These are phyloP conservation scores for Pantala flavescens DNA, from an alignment of 1,140 invertebrate genomes.

Conservation along the genomic window DNA sequence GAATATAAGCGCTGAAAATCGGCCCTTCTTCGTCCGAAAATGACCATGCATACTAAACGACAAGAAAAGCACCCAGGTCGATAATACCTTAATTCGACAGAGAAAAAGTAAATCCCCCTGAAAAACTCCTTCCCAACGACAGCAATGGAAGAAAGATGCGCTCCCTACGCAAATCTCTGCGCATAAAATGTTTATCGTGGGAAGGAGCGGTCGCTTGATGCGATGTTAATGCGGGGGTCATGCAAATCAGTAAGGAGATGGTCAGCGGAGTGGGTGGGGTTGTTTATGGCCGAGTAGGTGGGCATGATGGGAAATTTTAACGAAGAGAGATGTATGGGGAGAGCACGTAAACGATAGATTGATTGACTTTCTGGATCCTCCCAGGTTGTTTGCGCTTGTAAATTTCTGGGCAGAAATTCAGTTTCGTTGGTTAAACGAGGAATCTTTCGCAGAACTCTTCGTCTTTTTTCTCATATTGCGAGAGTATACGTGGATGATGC, in stretches of 20 bases:
- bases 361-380: not conserved
- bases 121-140: not conserved
- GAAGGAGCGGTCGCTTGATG: not conserved
- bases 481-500: too few species aligned
- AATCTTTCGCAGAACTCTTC: too few species aligned
- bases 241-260: not conserved
- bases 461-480: too few species aligned
- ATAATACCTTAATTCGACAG: too few species aligned
- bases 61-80: too few species aligned
- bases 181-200: not conserved
- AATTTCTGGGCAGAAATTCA: not conserved
- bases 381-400: not conserved
- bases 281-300: not conserved
- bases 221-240: constrained; percentile 8
- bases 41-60: too few species aligned
- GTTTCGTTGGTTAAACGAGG: not conserved
- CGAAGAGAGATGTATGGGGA: not conserved
- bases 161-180: not conserved
- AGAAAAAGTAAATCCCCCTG: too few species aligned
- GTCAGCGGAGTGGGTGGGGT: not conserved
- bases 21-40: too few species aligned
- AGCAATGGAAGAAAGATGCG: not conserved
- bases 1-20: too few species aligned
- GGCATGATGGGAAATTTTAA: constrained; percentile 9
- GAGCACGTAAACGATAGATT: constrained; percentile 5